Base-by-base conservation (phyloP, 2,888 invertebrate genomes). In the Cryptops parisi region DNA sequence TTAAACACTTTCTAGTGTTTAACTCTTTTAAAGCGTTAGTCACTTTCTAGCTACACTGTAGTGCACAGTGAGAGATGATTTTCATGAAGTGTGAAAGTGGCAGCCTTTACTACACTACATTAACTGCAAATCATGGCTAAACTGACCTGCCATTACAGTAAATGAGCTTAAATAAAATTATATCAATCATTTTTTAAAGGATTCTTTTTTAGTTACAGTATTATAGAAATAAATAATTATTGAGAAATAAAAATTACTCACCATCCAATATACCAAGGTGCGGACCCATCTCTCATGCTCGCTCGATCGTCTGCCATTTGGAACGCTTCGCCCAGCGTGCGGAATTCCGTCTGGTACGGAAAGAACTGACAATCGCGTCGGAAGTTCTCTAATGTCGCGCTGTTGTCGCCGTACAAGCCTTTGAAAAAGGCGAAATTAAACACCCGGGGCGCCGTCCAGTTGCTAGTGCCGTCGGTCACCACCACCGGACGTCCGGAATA, bases 381-480 rank as follows among this genome's bases (percentile, higher is more conserved):
- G 33, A 60, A 60, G 40, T 64, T 62, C 52, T 67, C 64, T 51
- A 68, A 55, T 17, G 61, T 65, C 4, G 64, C 59, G 55, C 68
- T 67, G 49, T 73, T 74, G 26, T 74, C 71, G 9, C 62, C 57
- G 69, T 93, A 91, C 52, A 72, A 57, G 33, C 64, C 71, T 59
- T 82, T 82, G 68, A 96, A 88, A 69, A 85, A 90, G 57, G 78
- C 71, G 64, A 86, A 94, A 59, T 81, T 77, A 69, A 94, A 93
- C 50, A 77, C 76, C 57, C 77, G 64, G 17, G 78, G 68, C 0
- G 91, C 91, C 27, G 80, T 80, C 94, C 93, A 94, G 58, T 81
- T 79, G 5, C 61, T 64, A 19, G 82, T 82, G 0, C 83, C 93
- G 68, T 93, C 94, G 3, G 78, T 80, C 6, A 94, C 76, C 15